These are phyloP conservation scores for Staurois parvus DNA, from an alignment of 2,797 vertebrate genomes.

Conservation along the genomic window DNA sequence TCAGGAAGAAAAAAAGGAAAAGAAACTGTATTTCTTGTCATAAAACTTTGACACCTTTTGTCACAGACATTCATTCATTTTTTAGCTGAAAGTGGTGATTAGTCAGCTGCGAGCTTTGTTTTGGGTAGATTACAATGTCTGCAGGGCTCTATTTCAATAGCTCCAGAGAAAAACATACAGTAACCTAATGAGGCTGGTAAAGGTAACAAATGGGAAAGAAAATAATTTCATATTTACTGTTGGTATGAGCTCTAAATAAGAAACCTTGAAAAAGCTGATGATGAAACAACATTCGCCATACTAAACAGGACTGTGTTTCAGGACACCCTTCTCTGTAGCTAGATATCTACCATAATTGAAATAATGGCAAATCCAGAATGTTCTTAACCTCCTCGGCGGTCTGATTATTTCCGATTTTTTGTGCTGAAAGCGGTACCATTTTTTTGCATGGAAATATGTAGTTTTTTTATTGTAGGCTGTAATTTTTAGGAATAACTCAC, in stretches of 20 bases:
- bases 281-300: neutral
- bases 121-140: slow-evolving; percentile 8
- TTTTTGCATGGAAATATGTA: too few relatives aligned
- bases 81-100: slow-evolving; percentile 16
- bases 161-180: slow-evolving; percentile 18
- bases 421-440: too few relatives aligned
- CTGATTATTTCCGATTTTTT: too few relatives aligned
- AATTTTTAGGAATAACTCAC: too few relatives aligned
- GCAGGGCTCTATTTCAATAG: slow-evolving; percentile 12
- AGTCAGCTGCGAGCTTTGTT: slow-evolving; percentile 17
- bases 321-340: neutral
- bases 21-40: slow-evolving; percentile 4
- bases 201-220: neutral
- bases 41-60: slow-evolving; percentile 18
- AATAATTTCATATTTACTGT: slow-evolving; percentile 6
- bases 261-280: neutral
- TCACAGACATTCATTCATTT: slow-evolving; percentile 3
- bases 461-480: too few relatives aligned
- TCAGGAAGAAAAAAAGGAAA: neutral
- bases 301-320: neutral
- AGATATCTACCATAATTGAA: too few relatives aligned
- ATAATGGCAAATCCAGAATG: too few relatives aligned
- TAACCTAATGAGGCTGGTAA: neutral
- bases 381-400: too few relatives aligned
- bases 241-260: neutral